Conservation (phyloP, 1,140 invertebrate species). For the Drosophila burlai region DNA sequence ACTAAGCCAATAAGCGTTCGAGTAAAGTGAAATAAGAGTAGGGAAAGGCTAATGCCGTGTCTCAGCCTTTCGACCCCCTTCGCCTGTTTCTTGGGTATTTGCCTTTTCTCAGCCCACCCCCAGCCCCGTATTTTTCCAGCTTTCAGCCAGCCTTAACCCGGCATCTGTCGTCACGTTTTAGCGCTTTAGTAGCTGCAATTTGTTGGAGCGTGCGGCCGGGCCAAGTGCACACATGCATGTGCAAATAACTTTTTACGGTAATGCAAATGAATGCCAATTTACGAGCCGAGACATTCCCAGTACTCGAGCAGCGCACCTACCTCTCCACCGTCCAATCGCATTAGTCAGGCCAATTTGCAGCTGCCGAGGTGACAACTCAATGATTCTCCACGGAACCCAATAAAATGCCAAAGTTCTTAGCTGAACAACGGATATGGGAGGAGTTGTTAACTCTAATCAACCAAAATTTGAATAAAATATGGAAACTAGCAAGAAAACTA, state of each 20-base stretch:
- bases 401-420: conserved; percentile 12
- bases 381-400: conserved; percentile 37
- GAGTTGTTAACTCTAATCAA: not conserved
- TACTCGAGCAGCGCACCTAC: conserved; percentile 5
- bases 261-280: conserved; percentile 84
- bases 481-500: not conserved
- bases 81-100: conserved; percentile 57
- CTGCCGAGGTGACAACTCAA: conserved; percentile 71
- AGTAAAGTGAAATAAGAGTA: conserved; percentile 63
- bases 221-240: conserved; percentile 75
- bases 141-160: conserved; percentile 5
- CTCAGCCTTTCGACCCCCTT: conserved; percentile 35
- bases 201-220: conserved; percentile 65
- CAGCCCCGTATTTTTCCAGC: not conserved
- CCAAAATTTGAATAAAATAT: not conserved
- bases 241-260: conserved; percentile 81
- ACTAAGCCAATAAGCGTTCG: conserved; percentile 80
- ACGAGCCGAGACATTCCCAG: conserved; percentile 45
- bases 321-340: conserved; percentile 42
- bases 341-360: conserved; percentile 67
- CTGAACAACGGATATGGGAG: not conserved
- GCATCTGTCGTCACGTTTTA: conserved; percentile 76
- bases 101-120: not conserved
- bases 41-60: conserved; percentile 39
- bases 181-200: conserved; percentile 80